A percentile compares a stretch with the other conserved stretches of the same genome.
phyloP scores from a whole-genome alignment of 2,888 invertebrate genomes.

The Amblyjoppa proteus region DNA sequence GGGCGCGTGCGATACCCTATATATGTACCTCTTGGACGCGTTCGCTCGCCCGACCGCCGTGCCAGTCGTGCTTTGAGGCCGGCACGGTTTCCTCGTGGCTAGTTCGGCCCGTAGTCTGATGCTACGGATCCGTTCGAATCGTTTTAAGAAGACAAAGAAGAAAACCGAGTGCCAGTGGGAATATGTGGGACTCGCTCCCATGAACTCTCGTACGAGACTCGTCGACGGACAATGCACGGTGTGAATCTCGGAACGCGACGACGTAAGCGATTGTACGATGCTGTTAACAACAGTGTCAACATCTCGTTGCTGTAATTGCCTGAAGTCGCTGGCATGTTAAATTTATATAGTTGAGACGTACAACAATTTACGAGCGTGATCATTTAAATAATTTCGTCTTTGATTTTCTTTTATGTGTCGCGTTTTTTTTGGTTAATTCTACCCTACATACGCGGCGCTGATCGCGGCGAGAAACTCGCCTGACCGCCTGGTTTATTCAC shows the following conservation, averaged over 20 bases:
- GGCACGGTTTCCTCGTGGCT: no score
- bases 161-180: not conserved
- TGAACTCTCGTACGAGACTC: constrained; percentile 21
- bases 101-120: not conserved
- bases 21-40: constrained; percentile 10
- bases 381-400: not conserved
- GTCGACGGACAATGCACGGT: not conserved
- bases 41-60: not conserved
- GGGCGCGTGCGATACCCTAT: no score
- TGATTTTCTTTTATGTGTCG: not conserved
- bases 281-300: constrained; percentile 33
- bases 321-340: not conserved
- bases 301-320: not conserved
- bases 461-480: constrained; percentile 47
- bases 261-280: constrained; percentile 12
- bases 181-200: constrained; percentile 37
- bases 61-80: no score
- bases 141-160: not conserved
- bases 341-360: not conserved
- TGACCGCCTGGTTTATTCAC: constrained; percentile 51
- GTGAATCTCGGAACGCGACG: constrained; percentile 6
- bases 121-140: not conserved
- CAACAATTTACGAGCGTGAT: not conserved
- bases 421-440: constrained; percentile 19
- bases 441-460: constrained; percentile 14